These are phyloP conservation scores for Hylia prasina DNA, from an alignment of 2,113 vertebrate genomes.

Conservation along the genomic window DNA sequence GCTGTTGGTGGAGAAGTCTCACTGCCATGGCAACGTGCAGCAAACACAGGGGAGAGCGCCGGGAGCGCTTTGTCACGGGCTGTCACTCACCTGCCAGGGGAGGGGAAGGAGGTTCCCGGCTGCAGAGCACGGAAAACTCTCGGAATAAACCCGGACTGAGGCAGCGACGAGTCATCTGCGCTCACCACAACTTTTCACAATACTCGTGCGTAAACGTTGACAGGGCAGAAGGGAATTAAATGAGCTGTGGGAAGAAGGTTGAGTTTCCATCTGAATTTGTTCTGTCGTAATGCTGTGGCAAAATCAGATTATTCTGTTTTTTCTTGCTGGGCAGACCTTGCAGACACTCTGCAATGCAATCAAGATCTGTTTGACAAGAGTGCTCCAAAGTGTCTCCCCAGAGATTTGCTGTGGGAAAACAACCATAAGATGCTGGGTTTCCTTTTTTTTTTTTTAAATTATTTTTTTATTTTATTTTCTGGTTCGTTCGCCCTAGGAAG, in stretches of 20 bases:
- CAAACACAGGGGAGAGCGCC: background rate
- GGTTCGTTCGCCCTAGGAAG: background rate
- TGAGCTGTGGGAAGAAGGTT: background rate
- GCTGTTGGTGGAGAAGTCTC: constrained; percentile 68
- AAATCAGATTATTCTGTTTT: background rate
- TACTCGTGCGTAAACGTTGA: accelerated
- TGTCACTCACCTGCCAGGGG: constrained; percentile 10
- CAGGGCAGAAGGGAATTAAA: background rate
- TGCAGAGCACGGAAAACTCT: background rate
- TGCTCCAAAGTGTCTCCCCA: background rate
- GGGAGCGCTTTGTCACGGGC: background rate
- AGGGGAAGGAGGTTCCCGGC: background rate
- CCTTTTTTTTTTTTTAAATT: background rate
- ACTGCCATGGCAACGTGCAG: constrained; percentile 67
- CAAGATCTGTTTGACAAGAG: background rate
- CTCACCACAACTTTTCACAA: background rate
- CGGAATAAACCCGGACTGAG: background rate
- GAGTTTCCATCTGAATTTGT: background rate
- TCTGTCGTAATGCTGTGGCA: background rate
- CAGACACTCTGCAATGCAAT: background rate
- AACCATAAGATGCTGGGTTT: background rate
- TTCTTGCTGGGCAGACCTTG: background rate
- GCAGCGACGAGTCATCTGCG: background rate
- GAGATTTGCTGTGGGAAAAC: background rate
- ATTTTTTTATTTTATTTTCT: background rate